Percentiles rank a stretch among this genome's conserved stretches.
Conservation (phyloP, 2,113 vertebrate species). For the Lycaon pictus region DNA sequence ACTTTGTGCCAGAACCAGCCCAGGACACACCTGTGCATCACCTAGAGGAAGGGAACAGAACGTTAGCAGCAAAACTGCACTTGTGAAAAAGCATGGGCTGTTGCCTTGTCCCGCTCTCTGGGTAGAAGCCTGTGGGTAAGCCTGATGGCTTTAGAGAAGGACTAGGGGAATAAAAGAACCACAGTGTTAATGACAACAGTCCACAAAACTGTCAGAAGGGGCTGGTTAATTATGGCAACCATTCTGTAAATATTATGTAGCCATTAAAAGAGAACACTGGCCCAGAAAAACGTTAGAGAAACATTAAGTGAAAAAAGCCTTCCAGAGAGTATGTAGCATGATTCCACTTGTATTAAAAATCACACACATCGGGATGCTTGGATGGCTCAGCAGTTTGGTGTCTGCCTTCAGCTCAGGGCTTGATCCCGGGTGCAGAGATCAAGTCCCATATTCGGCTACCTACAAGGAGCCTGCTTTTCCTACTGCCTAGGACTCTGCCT, state of each 20-base stretch:
- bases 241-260: not conserved
- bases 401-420: no score
- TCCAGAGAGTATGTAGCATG: not conserved
- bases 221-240: not conserved
- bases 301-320: not conserved
- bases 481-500: no score
- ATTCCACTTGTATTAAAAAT: not conserved
- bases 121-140: not conserved
- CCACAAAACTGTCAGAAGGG: not conserved
- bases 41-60: not conserved
- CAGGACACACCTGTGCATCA: not conserved
- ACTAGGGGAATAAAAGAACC: not conserved
- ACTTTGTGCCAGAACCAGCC: not conserved
- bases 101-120: not conserved
- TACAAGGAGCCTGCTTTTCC: no score
- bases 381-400: no score
- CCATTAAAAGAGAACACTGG: not conserved
- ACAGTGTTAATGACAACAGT: not conserved
- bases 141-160: conserved; percentile 1
- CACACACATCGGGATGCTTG: no score
- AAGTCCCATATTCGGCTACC: no score
- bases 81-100: not conserved
- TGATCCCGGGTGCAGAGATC: no score
- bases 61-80: not conserved
- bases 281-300: not conserved